These are phyloP conservation scores for Zalophus californianus DNA, from an alignment of 2,797 vertebrate genomes.

Conservation along the genomic window DNA sequence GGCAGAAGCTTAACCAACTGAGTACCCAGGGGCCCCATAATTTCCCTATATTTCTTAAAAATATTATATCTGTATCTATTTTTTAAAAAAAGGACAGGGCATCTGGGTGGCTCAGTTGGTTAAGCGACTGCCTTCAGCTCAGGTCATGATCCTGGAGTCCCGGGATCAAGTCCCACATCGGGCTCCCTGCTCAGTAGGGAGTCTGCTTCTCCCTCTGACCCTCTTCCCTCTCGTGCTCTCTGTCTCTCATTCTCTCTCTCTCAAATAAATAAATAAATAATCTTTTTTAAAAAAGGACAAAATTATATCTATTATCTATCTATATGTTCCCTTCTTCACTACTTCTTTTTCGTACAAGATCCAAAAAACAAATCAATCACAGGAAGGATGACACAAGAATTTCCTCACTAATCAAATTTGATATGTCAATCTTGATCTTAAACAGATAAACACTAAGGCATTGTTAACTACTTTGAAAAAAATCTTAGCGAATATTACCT, in stretches of 20 bases:
- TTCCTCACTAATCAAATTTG: background rate
- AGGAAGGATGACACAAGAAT: background rate
- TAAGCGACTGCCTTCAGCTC: no score
- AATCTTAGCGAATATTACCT: background rate
- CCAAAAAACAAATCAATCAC: background rate
- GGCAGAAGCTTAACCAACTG: background rate
- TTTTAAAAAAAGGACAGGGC: no score
- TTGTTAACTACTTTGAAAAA: background rate
- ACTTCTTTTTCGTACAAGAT: background rate
- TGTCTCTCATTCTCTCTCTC: background rate
- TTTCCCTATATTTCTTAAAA: background rate
- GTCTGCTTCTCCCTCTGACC: no score
- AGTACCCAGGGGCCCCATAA: background rate
- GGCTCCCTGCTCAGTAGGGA: no score
- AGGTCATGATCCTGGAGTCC: no score
- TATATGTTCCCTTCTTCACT: background rate
- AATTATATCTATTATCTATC: background rate
- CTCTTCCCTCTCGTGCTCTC: no score
- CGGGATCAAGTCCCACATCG: no score
- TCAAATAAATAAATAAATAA: no score
- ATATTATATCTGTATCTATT: background rate
- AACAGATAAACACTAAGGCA: background rate
- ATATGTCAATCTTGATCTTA: background rate
- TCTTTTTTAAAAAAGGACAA: background rate
- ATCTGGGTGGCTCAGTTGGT: no score